Evolutionary conservation across 2,113 vertebrate genomes (phyloP).

Genomic region (Copsychus sechellarum): DNA sequence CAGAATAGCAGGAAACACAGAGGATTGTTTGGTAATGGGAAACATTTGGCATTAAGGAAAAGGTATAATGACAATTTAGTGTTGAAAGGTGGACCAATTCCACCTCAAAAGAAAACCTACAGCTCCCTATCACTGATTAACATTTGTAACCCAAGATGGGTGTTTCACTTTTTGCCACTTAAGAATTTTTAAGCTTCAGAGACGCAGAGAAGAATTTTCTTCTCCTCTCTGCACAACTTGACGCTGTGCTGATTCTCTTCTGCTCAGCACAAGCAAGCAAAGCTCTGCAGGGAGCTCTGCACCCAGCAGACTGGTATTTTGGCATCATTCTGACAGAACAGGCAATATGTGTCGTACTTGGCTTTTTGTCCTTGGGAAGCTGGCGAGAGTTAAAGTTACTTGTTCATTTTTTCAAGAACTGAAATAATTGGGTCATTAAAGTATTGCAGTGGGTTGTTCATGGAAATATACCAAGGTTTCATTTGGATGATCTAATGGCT

Average conservation of each 20-base stretch:
- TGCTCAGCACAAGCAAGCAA: background rate
- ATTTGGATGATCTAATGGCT: constrained; percentile 32
- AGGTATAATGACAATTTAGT: background rate
- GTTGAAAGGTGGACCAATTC: background rate
- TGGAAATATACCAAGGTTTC: constrained; percentile 25
- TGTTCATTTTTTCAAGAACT: background rate
- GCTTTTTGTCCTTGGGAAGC: constrained; percentile 26
- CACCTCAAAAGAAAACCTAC: background rate
- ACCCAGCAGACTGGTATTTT: background rate
- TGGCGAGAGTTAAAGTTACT: background rate
- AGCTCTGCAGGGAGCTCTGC: background rate
- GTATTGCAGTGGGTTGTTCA: constrained; percentile 3
- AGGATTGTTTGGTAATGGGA: background rate
- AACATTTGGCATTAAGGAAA: background rate
- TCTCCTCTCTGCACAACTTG: background rate
- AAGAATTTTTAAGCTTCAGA: background rate
- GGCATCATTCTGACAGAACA: background rate
- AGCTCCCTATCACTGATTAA: background rate
- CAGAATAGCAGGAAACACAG: background rate
- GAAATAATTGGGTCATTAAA: constrained; percentile 55
- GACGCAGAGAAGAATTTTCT: background rate
- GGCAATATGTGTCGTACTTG: background rate
- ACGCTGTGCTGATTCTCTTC: background rate
- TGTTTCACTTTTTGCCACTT: background rate
- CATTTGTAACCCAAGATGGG: background rate